These are phyloP conservation scores for Molossus alvarezi DNA, from an alignment of 2,797 vertebrate species.

Conservation along the genomic window DNA sequence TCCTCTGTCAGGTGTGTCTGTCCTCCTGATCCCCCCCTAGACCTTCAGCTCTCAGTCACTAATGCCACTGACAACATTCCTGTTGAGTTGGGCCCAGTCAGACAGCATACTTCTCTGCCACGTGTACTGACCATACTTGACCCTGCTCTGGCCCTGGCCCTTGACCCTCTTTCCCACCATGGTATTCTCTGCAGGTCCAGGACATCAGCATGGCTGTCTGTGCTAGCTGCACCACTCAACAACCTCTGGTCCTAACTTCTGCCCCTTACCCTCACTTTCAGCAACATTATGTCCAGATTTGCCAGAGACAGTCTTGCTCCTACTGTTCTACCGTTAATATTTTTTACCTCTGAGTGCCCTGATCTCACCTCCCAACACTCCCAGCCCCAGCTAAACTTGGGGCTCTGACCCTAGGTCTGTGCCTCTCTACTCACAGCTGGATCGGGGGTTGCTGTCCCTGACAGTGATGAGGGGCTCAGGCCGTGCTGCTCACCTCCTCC, in stretches of 20 bases:
- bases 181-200: slow-evolving; percentile 91
- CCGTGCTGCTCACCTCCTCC: slow-evolving; percentile 93
- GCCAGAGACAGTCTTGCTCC: not conserved
- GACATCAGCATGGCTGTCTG: slow-evolving; percentile 93
- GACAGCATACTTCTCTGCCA: not conserved
- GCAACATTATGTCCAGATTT: not conserved
- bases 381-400: not conserved
- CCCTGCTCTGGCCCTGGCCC: not conserved
- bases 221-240: slow-evolving; percentile 91
- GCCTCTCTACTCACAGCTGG: slow-evolving; percentile 91
- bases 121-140: not conserved
- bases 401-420: slow-evolving; percentile 12
- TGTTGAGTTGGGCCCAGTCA: not conserved
- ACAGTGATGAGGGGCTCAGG: slow-evolving; percentile 93
- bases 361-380: not conserved
- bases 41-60: not conserved
- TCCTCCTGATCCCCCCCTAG: not conserved
- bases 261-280: not conserved
- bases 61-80: not conserved
- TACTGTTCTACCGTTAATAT: not conserved
- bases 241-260: not conserved
- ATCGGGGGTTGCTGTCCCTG: slow-evolving; percentile 95
- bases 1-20: slow-evolving; percentile 95
- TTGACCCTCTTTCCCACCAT: not conserved
- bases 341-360: not conserved